A percentile compares a stretch with the other conserved stretches of the same genome.
phyloP scores from a whole-genome alignment of 2,797 vertebrate species.

The Sebastes dallii region DNA sequence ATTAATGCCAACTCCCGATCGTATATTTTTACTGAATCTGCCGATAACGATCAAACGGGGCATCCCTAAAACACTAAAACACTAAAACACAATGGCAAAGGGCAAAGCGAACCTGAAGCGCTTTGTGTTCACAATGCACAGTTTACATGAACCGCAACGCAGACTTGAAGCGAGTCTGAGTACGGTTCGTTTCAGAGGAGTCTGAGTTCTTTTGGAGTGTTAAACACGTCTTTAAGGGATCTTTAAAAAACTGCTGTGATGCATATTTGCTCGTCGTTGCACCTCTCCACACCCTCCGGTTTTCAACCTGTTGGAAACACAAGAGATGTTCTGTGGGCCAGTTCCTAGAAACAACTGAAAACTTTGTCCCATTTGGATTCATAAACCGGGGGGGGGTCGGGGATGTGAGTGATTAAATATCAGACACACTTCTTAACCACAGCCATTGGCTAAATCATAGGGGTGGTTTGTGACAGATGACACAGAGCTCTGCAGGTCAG shows the following conservation, averaged over 20 bases:
- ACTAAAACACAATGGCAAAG: no score
- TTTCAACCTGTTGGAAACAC: not conserved
- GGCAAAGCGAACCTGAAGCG: no score
- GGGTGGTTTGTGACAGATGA: conserved; percentile 13
- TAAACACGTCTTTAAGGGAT: not conserved
- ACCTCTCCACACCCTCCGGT: not conserved
- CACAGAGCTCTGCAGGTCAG: conserved; percentile 24
- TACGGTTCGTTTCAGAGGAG: no score
- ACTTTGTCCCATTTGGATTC: conserved; percentile 14
- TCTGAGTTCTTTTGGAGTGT: no score
- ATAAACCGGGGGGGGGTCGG: not conserved
- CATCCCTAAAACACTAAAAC: no score
- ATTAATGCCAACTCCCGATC: no score
- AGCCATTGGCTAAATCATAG: not conserved
- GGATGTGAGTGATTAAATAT: conserved; percentile 37
- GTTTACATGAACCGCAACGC: no score
- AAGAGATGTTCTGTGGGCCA: not conserved
- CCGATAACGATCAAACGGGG: no score
- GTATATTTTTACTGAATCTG: no score
- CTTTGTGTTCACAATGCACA: no score
- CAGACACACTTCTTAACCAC: conserved; percentile 25
- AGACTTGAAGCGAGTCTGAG: no score
- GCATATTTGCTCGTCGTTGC: not conserved
- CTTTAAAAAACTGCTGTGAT: not conserved
- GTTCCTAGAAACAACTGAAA: conserved; percentile 1